Conservation (phyloP, 2,797 vertebrate species). For the Chelonia mydas region DNA sequence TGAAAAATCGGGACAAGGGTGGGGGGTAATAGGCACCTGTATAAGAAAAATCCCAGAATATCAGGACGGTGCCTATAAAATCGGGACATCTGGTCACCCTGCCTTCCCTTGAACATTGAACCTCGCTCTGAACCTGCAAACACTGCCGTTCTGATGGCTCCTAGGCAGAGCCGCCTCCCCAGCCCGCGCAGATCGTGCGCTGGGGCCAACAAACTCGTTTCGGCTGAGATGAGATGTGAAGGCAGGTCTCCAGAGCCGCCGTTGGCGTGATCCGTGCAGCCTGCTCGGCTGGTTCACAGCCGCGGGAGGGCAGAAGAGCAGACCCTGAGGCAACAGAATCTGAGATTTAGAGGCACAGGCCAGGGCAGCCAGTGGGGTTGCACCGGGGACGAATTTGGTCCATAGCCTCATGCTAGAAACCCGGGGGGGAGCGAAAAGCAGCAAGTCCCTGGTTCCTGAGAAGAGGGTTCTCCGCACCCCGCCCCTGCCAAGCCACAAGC, state of each 20-base stretch:
- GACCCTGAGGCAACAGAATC: neutral
- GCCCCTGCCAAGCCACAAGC: fast-evolving
- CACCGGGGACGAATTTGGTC: fast-evolving
- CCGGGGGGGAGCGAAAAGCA: neutral
- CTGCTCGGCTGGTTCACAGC: neutral
- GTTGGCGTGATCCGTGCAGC: neutral
- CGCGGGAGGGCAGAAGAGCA: neutral
- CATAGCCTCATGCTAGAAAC: fast-evolving
- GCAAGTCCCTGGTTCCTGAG: neutral
- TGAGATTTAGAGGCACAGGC: neutral
- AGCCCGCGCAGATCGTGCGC: neutral
- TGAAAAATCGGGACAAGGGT: too few species aligned
- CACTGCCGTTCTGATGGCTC: neutral
- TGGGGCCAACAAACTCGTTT: neutral
- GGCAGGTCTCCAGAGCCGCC: neutral
- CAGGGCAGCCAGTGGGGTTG: neutral
- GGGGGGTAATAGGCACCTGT: too few species aligned
- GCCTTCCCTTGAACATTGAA: too few species aligned
- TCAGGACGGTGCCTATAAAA: too few species aligned
- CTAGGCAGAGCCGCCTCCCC: neutral
- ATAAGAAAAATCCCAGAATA: too few species aligned
- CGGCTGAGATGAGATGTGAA: neutral
- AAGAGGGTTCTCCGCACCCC: neutral
- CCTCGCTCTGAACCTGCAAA: too few species aligned
- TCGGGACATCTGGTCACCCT: too few species aligned